These are phyloP conservation scores for Axinella damicornis DNA, from an alignment of 37 sponge, comb jelly and placozoan species.

Conservation along the genomic window DNA sequence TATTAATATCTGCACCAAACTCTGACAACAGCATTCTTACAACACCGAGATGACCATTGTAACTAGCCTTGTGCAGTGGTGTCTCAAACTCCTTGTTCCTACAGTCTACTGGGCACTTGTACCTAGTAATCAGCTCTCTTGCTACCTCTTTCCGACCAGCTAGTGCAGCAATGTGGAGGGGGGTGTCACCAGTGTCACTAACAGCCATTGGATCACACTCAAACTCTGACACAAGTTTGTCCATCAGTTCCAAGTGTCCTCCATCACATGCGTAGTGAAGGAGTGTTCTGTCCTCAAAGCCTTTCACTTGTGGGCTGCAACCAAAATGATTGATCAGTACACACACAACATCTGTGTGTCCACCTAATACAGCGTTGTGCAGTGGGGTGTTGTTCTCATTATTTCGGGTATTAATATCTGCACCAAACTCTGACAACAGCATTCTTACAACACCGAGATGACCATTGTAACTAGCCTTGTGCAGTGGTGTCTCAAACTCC, in stretches of 20 bases:
- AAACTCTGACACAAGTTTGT: background rate
- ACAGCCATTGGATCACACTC: conserved; percentile 8
- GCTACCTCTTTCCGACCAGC: background rate
- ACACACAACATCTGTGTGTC: conserved; percentile 11
- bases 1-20: background rate
- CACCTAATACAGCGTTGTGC: conserved; percentile 1
- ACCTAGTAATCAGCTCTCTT: background rate
- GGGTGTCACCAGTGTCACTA: background rate
- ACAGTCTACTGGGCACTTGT: background rate
- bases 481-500: conserved; percentile 1
- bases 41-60: no score
- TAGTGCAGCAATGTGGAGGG: background rate
- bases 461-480: no score
- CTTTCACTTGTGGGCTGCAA: conserved; percentile 10
- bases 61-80: background rate
- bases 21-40: background rate
- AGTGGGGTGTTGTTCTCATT: background rate
- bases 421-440: background rate
- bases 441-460: no score
- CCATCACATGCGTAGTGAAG: conserved; percentile 7
- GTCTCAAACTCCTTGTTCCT: background rate
- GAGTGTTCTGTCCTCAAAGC: background rate
- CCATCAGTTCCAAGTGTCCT: conserved; percentile 3
- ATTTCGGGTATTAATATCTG: conserved; percentile 1
- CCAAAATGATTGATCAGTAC: conserved; percentile 37